Base-by-base conservation (phyloP, 2,888 invertebrate genomes). In the Zygaena filipendulae region DNA sequence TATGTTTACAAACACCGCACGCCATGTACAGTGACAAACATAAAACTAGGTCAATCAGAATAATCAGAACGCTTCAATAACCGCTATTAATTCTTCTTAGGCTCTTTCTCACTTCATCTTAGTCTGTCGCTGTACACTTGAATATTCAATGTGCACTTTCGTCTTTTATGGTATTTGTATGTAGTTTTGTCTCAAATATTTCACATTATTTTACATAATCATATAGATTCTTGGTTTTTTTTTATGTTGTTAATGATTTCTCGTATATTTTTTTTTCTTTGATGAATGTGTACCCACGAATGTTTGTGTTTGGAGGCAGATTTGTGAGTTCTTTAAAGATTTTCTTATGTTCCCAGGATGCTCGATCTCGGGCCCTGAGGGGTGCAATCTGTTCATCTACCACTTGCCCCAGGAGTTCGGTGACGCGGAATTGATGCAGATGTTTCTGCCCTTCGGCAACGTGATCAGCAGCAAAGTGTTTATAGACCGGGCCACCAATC, bases 401-500 rank as follows among this genome's bases (percentile, higher is more conserved):
- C 99, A 99, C 84, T 90, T 99, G 82, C 99, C 99, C 49, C 98
- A 98, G 83, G 99, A 99, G 84, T 99, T 99, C 69, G 98, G 98
- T 33, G 99, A 99, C 74, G 90, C 92, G 40, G 99, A 99, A 81
- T 88, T 99, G 66, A 97, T 97, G 90, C 97, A 98, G 85, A 98
- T 99, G 98, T 99, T 99, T 83, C 86, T 97, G 72, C 97, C 98
- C 41, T 99, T 99, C 74, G 99, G 99, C 56, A 97, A 95, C 79
- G 97, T 99, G 66, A 97, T 99, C 83, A 97, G 96, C 83, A 97
- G 98, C 79, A 99, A 99, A 86, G 99, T 99, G 54, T 99, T 99
- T 84, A 97, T 99, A 70, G 99, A 99, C 82, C 90, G 98, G 56
- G 98, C 97, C 71, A 99, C 98, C 63, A 98, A 98, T 82, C 98